Conservation (phyloP, 2,797 vertebrate genomes). For the Macrochelys suwanniensis region DNA sequence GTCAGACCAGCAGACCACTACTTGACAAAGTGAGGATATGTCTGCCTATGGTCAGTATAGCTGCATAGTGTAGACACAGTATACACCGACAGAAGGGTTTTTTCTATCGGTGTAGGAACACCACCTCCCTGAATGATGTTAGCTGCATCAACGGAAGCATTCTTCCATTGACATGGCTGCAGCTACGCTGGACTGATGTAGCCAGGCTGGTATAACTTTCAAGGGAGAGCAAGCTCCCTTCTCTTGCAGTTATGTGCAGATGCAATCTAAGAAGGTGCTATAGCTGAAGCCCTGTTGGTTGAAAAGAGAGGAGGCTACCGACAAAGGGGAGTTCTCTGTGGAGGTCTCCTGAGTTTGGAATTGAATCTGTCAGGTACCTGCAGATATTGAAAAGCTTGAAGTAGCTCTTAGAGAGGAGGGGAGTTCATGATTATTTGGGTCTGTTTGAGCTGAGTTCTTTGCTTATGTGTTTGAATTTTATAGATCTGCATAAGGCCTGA, state of each 20-base stretch:
- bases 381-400: not conserved
- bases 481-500: not conserved
- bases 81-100: not conserved
- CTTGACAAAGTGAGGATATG: not conserved
- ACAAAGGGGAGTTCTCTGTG: not conserved
- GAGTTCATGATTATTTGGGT: not conserved
- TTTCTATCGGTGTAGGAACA: not conserved
- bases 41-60: not conserved
- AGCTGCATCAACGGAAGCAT: not conserved
- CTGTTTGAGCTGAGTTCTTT: not conserved
- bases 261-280: not conserved
- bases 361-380: not conserved
- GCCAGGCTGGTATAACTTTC: not conserved
- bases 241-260: not conserved
- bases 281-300: not conserved
- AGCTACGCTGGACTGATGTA: not conserved
- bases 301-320: not conserved
- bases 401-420: not conserved
- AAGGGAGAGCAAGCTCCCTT: not conserved
- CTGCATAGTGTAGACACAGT: not conserved
- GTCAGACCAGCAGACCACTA: not conserved
- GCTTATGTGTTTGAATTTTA: not conserved
- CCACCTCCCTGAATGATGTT: no score
- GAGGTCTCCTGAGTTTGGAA: not conserved
- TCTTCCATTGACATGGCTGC: not conserved